Conservation (phyloP, 2,797 vertebrate genomes). For the Parambassis ranga region DNA sequence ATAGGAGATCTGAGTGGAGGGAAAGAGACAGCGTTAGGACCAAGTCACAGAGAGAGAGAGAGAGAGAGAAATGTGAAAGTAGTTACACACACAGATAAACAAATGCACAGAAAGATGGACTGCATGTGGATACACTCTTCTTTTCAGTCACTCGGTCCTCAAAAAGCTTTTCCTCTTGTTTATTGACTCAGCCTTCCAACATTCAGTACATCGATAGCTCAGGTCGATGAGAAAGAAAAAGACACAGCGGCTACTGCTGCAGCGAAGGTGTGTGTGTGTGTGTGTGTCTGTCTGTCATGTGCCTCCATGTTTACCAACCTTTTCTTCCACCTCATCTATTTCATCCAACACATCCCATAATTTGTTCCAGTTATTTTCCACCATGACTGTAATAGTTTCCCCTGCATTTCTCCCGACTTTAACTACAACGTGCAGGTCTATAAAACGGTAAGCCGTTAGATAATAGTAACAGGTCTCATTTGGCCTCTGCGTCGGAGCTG, state of each 20-base stretch:
- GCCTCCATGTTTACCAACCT: not conserved
- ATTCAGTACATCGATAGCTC: conserved; percentile 61
- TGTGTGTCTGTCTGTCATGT: conserved; percentile 13
- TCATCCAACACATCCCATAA: conserved; percentile 31
- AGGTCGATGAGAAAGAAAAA: conserved; percentile 63
- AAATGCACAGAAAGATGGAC: conserved; percentile 20
- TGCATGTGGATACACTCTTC: conserved; percentile 20
- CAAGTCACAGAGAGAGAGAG: conserved; percentile 16
- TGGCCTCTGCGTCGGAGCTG: conserved; percentile 19
- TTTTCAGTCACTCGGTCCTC: conserved; percentile 43
- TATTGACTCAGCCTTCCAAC: conserved; percentile 66
- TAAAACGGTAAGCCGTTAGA: conserved; percentile 20
- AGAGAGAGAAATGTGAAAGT: conserved; percentile 9
- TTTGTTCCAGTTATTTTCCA: conserved; percentile 55
- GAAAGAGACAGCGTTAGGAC: conserved; percentile 17
- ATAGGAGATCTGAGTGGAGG: conserved; percentile 36
- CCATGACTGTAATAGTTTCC: conserved; percentile 32
- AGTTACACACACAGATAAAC: not conserved
- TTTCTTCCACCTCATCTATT: conserved; percentile 11
- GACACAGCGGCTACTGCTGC: conserved; percentile 44
- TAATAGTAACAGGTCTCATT: conserved; percentile 28
- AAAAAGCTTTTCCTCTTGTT: conserved; percentile 66
- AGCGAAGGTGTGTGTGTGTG: conserved; percentile 6
- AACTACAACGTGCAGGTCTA: conserved; percentile 9
- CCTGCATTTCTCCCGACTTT: conserved; percentile 12